Evolutionary conservation across 2,888 invertebrate genomes (phyloP).

Genomic region (Noctua pronuba): DNA sequence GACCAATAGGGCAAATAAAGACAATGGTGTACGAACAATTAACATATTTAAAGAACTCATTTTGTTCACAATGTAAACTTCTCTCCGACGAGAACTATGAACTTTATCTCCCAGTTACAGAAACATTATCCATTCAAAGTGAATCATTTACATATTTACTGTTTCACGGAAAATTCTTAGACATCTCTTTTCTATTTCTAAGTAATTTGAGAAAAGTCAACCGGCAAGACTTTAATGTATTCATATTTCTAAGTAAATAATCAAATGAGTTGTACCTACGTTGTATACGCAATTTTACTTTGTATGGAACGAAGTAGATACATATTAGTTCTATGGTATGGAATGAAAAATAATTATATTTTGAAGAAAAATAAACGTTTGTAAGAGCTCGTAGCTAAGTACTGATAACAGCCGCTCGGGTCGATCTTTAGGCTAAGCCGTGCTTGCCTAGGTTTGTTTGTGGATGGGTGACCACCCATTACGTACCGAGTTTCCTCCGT

Average conservation of each 20-base stretch:
- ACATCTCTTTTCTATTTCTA: constrained; percentile 17
- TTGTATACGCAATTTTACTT: background rate
- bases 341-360: too few species aligned
- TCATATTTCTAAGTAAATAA: background rate
- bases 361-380: background rate
- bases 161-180: constrained; percentile 3
- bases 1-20: background rate
- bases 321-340: too few species aligned
- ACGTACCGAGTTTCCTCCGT: too few species aligned
- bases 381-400: too few species aligned
- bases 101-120: constrained; percentile 5
- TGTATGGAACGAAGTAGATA: too few species aligned
- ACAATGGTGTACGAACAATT: constrained; percentile 2
- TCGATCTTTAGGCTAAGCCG: too few species aligned
- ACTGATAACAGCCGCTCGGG: too few species aligned
- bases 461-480: too few species aligned
- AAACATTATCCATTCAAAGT: constrained; percentile 29
- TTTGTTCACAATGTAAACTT: constrained; percentile 9
- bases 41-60: constrained; percentile 4
- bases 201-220: background rate
- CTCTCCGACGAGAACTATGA: constrained; percentile 12
- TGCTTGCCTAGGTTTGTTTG: too few species aligned
- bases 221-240: background rate
- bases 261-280: background rate
- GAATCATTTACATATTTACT: constrained; percentile 33